A percentile compares a stretch with the other conserved stretches of the same genome.
phyloP scores from a whole-genome alignment of 2,888 invertebrate genomes.

The Ennomos erosarius region DNA sequence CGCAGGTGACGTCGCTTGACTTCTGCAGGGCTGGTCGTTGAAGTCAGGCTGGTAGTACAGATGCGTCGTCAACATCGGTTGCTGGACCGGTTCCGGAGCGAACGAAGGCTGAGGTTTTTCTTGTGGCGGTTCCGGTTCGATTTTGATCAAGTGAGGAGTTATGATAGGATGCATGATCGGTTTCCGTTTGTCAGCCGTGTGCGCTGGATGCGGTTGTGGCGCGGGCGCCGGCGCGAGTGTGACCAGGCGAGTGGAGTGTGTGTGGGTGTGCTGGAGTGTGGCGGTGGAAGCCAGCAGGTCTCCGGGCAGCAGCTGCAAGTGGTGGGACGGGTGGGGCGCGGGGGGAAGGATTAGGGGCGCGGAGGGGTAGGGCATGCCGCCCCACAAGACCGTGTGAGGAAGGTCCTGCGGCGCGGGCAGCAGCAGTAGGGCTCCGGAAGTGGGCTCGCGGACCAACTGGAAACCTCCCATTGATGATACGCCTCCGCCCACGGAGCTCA shows the following conservation, averaged over 20 bases:
- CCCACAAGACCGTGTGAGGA: slow-evolving; percentile 91
- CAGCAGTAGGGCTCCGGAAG: slow-evolving; percentile 92
- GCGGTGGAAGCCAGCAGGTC: slow-evolving; percentile 87
- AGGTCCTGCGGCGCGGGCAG: slow-evolving; percentile 90
- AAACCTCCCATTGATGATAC: slow-evolving; percentile 91
- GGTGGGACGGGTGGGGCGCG: slow-evolving; percentile 86
- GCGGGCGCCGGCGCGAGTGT: slow-evolving; percentile 86
- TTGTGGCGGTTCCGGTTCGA: slow-evolving; percentile 87
- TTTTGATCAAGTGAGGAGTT: slow-evolving; percentile 87
- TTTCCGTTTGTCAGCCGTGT: slow-evolving; percentile 70
- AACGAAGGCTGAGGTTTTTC: slow-evolving; percentile 74
- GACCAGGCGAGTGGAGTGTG: slow-evolving; percentile 88
- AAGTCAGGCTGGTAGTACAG: slow-evolving; percentile 85
- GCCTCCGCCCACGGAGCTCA: slow-evolving; percentile 86
- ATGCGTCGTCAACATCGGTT: slow-evolving; percentile 83
- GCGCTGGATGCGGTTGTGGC: slow-evolving; percentile 67
- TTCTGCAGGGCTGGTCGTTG: slow-evolving; percentile 79
- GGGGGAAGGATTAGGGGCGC: slow-evolving; percentile 73
- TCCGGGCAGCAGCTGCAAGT: slow-evolving; percentile 88
- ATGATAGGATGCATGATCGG: slow-evolving; percentile 79
- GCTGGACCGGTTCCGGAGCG: slow-evolving; percentile 78
- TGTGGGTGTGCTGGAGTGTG: slow-evolving; percentile 88
- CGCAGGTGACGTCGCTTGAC: slow-evolving; percentile 86
- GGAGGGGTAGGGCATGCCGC: slow-evolving; percentile 85
- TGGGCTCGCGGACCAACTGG: slow-evolving; percentile 94